Conservation (phyloP, 2,888 invertebrate species). For the Agrochola circellaris region DNA sequence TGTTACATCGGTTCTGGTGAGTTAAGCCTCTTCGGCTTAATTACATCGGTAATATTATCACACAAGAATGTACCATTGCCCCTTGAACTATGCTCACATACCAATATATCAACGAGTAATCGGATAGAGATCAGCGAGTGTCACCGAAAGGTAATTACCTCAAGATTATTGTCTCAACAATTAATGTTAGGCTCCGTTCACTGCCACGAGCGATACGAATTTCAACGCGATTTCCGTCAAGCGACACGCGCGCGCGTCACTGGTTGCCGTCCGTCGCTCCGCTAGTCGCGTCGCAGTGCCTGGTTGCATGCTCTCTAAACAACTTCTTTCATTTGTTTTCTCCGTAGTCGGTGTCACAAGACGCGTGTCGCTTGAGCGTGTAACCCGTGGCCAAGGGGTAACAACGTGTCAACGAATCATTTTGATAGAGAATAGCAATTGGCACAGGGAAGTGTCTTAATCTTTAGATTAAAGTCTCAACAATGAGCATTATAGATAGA, state of each 20-base stretch:
- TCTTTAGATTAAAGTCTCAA: no score
- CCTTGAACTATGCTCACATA: neutral
- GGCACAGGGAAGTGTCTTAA: no score
- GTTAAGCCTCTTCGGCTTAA: neutral
- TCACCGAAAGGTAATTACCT: neutral
- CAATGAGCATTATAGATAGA: neutral
- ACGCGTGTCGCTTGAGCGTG: neutral
- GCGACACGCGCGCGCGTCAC: neutral
- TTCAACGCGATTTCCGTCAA: neutral
- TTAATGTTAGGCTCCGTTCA: neutral
- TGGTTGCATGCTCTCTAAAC: neutral
- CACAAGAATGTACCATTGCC: neutral
- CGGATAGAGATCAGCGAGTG: neutral
- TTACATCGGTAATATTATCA: neutral
- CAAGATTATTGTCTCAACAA: conserved; percentile 1
- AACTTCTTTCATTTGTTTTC: neutral
- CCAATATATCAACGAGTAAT: neutral
- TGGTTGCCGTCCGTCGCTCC: neutral
- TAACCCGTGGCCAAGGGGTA: neutral
- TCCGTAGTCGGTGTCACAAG: neutral
- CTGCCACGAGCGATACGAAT: neutral
- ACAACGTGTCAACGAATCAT: neutral
- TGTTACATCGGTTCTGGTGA: neutral
- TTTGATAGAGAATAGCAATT: neutral
- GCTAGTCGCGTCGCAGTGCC: neutral